Evolutionary conservation across 1,140 invertebrate genomes (phyloP), one percentile per base, ranked within the genome.

Genomic region (Drosophila ercepeae): DNA sequence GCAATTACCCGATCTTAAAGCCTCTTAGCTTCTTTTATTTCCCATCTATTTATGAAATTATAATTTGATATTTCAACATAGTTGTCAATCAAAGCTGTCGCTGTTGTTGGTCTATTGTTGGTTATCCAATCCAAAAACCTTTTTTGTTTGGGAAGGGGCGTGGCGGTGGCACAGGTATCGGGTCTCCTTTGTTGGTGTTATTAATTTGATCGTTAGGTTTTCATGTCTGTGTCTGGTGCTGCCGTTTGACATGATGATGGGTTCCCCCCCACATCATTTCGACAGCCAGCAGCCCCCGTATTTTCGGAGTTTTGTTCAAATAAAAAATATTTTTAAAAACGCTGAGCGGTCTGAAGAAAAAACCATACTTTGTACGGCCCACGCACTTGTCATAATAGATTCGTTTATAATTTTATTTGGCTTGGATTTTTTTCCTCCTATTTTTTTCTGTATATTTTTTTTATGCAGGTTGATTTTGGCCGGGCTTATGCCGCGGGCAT

Each of bases 51-150:
- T 86, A 74, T 77, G 69, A 75, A 88, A 72, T 83, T 61, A 78
- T 88, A 88, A 88, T 88, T 88, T 88, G 60, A 88, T 88, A 88
- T 88, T 88, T 88, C 82, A 88, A 88, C 82, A 88, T 88, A 82
- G 82, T 88, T 88, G 82, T 88, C 82, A 88, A 88, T 88, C 82
- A 88, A 49, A 67, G 69, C 34, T 58, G 34, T 27, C 32, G 48
- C 60, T 36, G 60, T 53, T 84, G 73, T 53, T 60, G 65, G 44
- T 42, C 4, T 9, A 54, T 55, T 64, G 45, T 64, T 78, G 44
- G 36, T 52, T 36, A 60, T 45, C 67, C 65, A 60, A n/a, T n/a
- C 71, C 71, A 72, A n/a, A n/a, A n/a, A 72, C 50, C 32, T 41
- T 57, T 64, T 53, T 52, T 61, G 36, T 64, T 21, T 45, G 45